phyloP scores from a whole-genome alignment of 2,113 vertebrate species.

The Corythornis vintsioides region DNA sequence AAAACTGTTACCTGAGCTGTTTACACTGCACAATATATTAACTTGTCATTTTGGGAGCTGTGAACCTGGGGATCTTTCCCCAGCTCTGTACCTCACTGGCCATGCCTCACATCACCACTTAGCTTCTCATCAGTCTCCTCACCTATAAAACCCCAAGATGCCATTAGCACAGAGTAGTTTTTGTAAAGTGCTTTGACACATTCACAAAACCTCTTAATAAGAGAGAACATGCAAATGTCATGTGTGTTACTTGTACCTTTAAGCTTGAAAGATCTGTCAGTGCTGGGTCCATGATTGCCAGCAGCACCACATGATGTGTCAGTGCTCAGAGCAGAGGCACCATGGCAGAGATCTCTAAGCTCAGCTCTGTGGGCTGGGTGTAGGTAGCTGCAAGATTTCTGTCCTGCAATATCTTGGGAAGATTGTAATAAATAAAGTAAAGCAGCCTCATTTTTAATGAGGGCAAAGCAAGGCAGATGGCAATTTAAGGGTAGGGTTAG shows the following conservation, averaged over 20 bases:
- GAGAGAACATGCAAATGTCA: not conserved
- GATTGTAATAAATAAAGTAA: not conserved
- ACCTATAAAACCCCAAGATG: not conserved
- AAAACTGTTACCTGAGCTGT: not conserved
- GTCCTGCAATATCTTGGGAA: not conserved
- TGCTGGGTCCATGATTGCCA: not conserved
- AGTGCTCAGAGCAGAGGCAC: not conserved
- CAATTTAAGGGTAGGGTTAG: not conserved
- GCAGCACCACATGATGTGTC: not conserved
- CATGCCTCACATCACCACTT: not conserved
- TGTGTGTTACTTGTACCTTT: not conserved
- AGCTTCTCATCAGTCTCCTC: not conserved
- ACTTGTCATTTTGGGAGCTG: not conserved
- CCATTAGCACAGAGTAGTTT: not conserved
- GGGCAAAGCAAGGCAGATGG: not conserved
- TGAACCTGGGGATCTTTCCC: not conserved
- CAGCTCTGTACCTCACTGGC: not conserved
- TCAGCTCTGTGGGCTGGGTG: not conserved
- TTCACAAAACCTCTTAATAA: not conserved
- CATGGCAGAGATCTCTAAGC: not conserved
- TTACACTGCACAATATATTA: not conserved
- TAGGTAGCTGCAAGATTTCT: not conserved
- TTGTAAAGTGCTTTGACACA: not conserved
- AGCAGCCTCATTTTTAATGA: not conserved
- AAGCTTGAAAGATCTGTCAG: not conserved